phyloP scores from a whole-genome alignment of 1,140 invertebrate genomes.

The Bombus cullumanus region DNA sequence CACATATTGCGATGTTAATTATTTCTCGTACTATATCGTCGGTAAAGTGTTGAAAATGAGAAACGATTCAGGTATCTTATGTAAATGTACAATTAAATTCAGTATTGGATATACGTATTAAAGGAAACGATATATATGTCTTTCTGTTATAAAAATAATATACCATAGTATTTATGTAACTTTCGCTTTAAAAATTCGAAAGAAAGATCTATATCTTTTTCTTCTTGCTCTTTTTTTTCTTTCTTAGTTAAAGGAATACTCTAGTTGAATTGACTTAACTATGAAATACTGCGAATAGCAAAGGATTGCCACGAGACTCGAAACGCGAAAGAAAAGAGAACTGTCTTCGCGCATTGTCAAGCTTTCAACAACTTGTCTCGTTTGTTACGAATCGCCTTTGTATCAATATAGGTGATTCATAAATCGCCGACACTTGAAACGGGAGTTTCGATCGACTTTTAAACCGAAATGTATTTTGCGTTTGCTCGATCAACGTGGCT shows the following conservation, averaged over 20 bases:
- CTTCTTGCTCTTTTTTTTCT: not conserved
- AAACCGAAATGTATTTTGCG: not conserved
- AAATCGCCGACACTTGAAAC: not conserved
- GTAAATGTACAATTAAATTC: not conserved
- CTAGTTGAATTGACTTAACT: no score
- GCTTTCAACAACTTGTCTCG: not conserved
- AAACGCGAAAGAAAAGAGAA: not conserved
- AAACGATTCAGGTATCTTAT: not conserved
- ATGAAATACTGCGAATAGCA: not conserved
- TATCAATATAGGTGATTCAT: not conserved
- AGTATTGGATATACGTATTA: not conserved
- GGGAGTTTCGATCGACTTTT: conserved; percentile 1
- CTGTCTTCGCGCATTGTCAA: no score
- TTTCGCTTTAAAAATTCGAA: no score
- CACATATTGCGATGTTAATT: not conserved
- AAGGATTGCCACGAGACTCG: not conserved
- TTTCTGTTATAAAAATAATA: not conserved
- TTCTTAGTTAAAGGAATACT: not conserved
- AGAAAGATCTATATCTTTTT: not conserved
- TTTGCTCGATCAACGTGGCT: not conserved
- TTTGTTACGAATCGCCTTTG: not conserved
- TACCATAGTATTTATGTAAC: conserved; percentile 11
- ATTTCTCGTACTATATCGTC: not conserved
- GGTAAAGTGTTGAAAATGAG: not conserved
- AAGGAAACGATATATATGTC: no score